Evolutionary conservation across 2,113 vertebrate species (phyloP).

Genomic region (Peucedramus taeniatus): DNA sequence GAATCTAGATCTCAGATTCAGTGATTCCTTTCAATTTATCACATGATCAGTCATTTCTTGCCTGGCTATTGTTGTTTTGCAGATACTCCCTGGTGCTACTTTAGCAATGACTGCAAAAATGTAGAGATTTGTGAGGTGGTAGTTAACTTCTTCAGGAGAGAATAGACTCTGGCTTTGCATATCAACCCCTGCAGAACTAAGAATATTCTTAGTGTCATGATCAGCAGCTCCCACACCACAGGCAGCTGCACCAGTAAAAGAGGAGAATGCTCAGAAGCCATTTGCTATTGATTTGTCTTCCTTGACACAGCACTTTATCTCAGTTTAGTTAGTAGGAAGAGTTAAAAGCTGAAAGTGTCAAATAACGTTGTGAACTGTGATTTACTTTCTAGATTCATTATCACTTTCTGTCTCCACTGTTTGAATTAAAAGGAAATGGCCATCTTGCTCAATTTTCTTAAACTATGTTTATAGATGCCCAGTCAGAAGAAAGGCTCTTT

Average conservation of each 20-base stretch:
- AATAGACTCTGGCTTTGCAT: neutral
- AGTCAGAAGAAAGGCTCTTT: neutral
- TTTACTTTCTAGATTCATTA: neutral
- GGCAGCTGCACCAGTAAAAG: neutral
- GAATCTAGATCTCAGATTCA: neutral
- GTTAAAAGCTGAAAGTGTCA: neutral
- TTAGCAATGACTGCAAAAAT: neutral
- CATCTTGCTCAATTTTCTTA: neutral
- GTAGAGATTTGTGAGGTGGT: neutral
- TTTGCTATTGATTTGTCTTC: neutral
- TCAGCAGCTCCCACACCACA: neutral
- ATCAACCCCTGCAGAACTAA: neutral
- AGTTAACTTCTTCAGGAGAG: neutral
- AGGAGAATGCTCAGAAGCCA: neutral
- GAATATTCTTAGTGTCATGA: neutral
- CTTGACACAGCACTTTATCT: neutral
- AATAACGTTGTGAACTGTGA: neutral
- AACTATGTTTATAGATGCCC: neutral
- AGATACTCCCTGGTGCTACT: neutral
- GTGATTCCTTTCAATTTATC: neutral
- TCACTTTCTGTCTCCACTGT: neutral
- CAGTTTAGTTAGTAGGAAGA: neutral
- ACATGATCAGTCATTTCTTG: neutral
- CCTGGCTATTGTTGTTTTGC: neutral
- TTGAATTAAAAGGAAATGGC: neutral